phyloP scores from a whole-genome alignment of 1,140 invertebrate genomes.

The Eulimnadia texana region DNA sequence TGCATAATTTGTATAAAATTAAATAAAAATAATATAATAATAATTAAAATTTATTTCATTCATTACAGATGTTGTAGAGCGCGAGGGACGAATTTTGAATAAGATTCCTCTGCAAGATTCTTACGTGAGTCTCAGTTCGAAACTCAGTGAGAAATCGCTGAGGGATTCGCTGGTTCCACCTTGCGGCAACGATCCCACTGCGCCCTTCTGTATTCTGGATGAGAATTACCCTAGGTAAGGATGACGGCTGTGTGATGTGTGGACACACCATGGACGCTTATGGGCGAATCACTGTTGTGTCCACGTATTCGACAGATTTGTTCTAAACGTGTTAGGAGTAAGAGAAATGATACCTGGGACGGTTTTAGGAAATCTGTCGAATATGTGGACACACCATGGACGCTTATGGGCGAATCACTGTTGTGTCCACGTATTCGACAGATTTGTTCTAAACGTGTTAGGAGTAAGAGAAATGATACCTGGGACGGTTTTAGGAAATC shows the following conservation, averaged over 20 bases:
- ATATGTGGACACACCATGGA: no score
- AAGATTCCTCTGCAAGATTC: not conserved
- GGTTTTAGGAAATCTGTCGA: no score
- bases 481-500: no score
- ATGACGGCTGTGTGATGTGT: not conserved
- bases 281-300: no score
- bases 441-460: no score
- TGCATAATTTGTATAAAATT: not conserved
- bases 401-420: no score
- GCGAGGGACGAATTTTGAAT: not conserved
- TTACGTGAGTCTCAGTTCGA: not conserved
- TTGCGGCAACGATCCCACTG: not conserved
- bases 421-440: no score
- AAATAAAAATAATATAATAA: not conserved
- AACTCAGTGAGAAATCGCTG: not conserved
- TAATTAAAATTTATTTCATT: not conserved
- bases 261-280: no score
- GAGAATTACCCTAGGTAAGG: not conserved
- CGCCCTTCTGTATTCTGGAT: not conserved
- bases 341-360: no score
- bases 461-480: no score
- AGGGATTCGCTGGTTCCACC: not conserved
- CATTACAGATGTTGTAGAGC: no score
- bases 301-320: not conserved
- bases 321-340: no score